phyloP scores from a whole-genome alignment of 2,113 vertebrate species.

The Hystrix cristata region DNA sequence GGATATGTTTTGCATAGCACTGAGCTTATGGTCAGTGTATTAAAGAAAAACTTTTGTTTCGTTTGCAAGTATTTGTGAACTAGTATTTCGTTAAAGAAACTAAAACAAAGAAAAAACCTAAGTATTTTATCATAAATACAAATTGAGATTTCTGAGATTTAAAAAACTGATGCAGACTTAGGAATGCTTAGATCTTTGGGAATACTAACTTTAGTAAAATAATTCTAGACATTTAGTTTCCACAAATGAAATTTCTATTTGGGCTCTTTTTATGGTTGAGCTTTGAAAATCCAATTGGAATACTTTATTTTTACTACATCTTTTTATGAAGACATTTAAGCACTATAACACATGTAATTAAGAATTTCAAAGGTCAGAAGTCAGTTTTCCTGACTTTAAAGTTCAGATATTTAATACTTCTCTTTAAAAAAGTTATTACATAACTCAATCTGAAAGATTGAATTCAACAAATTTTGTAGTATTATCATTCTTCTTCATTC shows the following conservation, averaged over 20 bases:
- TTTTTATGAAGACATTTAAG: neutral
- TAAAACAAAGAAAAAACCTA: neutral
- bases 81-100: constrained; percentile 29
- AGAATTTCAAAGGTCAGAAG: neutral
- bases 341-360: neutral
- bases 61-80: neutral
- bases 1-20: neutral
- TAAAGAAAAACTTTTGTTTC: neutral
- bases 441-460: neutral
- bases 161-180: neutral
- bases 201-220: constrained; percentile 30
- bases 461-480: neutral
- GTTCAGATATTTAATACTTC: neutral
- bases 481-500: neutral
- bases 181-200: neutral
- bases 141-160: neutral
- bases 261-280: neutral
- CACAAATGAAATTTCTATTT: neutral
- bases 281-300: neutral
- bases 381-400: constrained; percentile 6
- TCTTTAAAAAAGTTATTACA: neutral
- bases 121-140: neutral
- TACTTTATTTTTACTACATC: neutral
- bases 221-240: constrained; percentile 18
- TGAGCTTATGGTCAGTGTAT: neutral